Base-by-base conservation (phyloP, 2,888 invertebrate species). In the Alsophila aescularia region DNA sequence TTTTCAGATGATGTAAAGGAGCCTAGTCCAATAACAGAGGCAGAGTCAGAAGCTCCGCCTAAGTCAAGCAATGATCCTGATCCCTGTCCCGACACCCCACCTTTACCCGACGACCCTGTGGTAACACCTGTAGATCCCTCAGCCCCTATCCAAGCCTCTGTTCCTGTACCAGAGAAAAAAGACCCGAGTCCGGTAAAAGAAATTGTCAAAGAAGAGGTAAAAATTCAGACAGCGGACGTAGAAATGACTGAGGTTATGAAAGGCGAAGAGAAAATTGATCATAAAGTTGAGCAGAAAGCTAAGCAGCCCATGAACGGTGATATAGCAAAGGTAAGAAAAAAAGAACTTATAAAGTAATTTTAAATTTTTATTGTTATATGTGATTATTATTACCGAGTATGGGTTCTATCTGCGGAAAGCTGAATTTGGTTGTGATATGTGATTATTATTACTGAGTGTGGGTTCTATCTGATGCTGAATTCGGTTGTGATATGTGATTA, bases 251-350 rank as follows among this genome's bases (percentile, higher is more conserved):
- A 84, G 31, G 75, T 78, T 39, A 69, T 71, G 9, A 69, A 68
- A 8, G 57, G 60, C 34, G 83, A 83, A 8, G 73, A 77, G 31
- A 87, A 80, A 67, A 58, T 66, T 21, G 79, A 82, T 51, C 52
- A 64, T 1, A 84, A 83, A 67, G 68, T 74, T 12, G 63, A 73
- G 21, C 41, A 52, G 0, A 87, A 81, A 59, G 58, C 74, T 35
- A 81, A 75, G 61, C 77, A 77, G 51, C 75, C 89, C 13, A 69
- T 89, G 57, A 90, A 90, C 76, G 90, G 90, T 55, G 90, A 90
- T 70, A 67, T 89, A 48, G 48, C 66, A 47, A 90, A 89, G 84
- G 87, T 85, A 74, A 65, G 56, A 15, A 45, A 34, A n/a, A 24
- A 18, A 18, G 7, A 7, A 24, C 24, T 24, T 24, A 5, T 1